Conservation (phyloP, 1,140 invertebrate species). For the Euglossa dilemma region DNA sequence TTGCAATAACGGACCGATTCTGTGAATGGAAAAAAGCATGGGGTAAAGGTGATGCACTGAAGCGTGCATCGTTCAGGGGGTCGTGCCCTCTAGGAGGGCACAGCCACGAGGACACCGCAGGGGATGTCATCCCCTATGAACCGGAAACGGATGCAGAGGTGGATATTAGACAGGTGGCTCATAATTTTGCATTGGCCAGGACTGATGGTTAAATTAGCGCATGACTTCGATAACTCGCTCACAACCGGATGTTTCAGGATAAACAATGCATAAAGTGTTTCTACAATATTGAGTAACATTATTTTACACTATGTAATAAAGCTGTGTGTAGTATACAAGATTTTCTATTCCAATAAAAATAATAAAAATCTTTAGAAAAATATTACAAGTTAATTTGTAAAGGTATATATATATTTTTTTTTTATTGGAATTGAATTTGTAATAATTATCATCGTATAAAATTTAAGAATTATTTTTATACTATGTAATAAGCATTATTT, state of each 20-base stretch:
- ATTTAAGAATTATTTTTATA: too few species aligned
- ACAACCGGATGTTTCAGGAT: conserved; percentile 11
- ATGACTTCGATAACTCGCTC: not conserved
- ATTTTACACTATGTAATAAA: too few species aligned
- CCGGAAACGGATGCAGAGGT: conserved; percentile 60
- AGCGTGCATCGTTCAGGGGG: conserved; percentile 54
- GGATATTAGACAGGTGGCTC: conserved; percentile 65
- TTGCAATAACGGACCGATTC: conserved; percentile 50
- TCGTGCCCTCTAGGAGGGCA: conserved; percentile 42
- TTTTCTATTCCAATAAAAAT: not conserved
- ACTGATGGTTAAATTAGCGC: conserved; percentile 51
- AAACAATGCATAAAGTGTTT: conserved; percentile 28
- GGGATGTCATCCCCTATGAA: conserved; percentile 57
- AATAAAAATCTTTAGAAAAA: not conserved
- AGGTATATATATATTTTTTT: too few species aligned
- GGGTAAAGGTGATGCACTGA: conserved; percentile 44
- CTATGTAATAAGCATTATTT: too few species aligned
- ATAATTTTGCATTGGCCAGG: conserved; percentile 7
- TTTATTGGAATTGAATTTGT: too few species aligned
- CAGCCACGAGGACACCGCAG: conserved; percentile 54
- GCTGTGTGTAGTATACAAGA: too few species aligned
- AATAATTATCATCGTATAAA: too few species aligned
- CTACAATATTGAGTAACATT: not conserved
- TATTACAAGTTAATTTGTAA: not conserved
- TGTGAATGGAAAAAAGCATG: not conserved